Evolutionary conservation across 2,797 vertebrate species (phyloP).

Genomic region (Leptatherina wallacei): DNA sequence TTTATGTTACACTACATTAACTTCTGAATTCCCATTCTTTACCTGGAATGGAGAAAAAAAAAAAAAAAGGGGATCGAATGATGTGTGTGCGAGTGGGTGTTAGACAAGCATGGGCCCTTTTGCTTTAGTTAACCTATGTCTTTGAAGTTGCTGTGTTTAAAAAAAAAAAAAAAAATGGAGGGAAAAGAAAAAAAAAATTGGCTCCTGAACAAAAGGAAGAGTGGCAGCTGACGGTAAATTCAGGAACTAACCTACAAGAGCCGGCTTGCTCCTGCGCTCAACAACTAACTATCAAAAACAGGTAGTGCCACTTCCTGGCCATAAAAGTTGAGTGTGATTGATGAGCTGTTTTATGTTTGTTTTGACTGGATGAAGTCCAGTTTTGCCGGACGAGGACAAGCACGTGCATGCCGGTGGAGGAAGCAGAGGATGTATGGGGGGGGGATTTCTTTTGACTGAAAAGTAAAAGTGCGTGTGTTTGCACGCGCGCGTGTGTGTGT

Average conservation of each 20-base stretch:
- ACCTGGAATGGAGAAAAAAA: background rate
- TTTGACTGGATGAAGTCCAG: conserved; percentile 77
- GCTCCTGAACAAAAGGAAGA: conserved; percentile 70
- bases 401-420: conserved; percentile 60
- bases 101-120: conserved; percentile 34
- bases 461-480: conserved; percentile 60
- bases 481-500: conserved; percentile 15
- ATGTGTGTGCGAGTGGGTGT: conserved; percentile 20
- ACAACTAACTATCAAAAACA: conserved; percentile 74
- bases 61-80: background rate
- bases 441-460: conserved; percentile 24
- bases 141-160: conserved; percentile 60
- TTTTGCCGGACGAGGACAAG: conserved; percentile 63
- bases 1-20: conserved; percentile 19
- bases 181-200: conserved; percentile 24
- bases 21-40: conserved; percentile 28
- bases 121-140: conserved; percentile 48
- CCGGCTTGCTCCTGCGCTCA: conserved; percentile 63
- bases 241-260: conserved; percentile 77
- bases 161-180: background rate
- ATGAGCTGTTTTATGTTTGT: conserved; percentile 77
- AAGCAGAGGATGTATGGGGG: conserved; percentile 51
- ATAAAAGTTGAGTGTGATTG: conserved; percentile 70
- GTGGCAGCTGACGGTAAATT: conserved; percentile 69
- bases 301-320: conserved; percentile 76